Evolutionary conservation across 2,888 invertebrate species (phyloP).

Genomic region (Chloroclystis v-ata): DNA sequence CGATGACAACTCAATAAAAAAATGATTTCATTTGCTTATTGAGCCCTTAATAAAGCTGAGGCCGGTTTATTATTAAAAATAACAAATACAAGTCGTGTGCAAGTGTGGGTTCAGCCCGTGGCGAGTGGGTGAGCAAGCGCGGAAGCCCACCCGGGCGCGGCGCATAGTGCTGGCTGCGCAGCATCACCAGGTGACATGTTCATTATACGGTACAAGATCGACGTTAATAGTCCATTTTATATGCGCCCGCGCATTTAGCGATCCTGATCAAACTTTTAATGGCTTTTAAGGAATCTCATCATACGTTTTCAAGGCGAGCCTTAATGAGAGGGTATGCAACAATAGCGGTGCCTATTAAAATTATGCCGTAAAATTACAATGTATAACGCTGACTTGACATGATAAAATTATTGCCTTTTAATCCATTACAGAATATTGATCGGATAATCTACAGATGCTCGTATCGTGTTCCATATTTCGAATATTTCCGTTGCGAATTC

Average conservation of each 20-base stretch:
- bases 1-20: slow-evolving; percentile 78
- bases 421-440: slow-evolving; percentile 6
- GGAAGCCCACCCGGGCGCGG: slow-evolving; percentile 61
- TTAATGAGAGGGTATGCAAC: slow-evolving; percentile 28
- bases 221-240: slow-evolving; percentile 49
- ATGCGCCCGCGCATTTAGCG: slow-evolving; percentile 42
- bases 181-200: slow-evolving; percentile 47
- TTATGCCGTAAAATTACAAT: slow-evolving; percentile 49
- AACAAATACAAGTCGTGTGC: slow-evolving; percentile 52
- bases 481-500: slow-evolving; percentile 7
- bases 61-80: slow-evolving; percentile 60
- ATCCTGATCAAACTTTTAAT: slow-evolving; percentile 47
- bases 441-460: not conserved
- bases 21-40: slow-evolving; percentile 79
- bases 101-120: no score
- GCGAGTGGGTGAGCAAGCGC: slow-evolving; percentile 1
- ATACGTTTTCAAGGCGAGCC: slow-evolving; percentile 39
- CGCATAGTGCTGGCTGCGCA: slow-evolving; percentile 40
- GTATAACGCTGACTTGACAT: slow-evolving; percentile 17
- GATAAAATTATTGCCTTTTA: slow-evolving; percentile 2
- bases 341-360: slow-evolving; percentile 34
- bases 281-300: slow-evolving; percentile 47
- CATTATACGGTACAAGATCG: slow-evolving; percentile 47
- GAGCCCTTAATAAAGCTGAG: slow-evolving; percentile 73
- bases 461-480: not conserved